phyloP scores from a whole-genome alignment of 2,888 invertebrate species.

The Synergus laeviventris region DNA sequence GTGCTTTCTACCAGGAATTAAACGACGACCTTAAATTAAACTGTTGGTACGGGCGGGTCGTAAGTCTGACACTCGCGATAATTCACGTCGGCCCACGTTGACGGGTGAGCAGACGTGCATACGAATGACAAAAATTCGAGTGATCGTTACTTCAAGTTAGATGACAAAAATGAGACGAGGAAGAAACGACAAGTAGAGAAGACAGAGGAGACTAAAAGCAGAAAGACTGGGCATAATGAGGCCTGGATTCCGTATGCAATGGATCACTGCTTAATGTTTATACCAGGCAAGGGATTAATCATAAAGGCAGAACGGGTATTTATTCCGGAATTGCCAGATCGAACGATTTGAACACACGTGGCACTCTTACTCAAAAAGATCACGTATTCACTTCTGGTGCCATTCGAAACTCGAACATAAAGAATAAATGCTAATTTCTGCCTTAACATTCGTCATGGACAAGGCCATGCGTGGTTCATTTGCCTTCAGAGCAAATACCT shows the following conservation, averaged over 20 bases:
- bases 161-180: slow-evolving; percentile 53
- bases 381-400: slow-evolving; percentile 52
- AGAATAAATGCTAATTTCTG: slow-evolving; percentile 58
- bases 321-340: slow-evolving; percentile 42
- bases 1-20: slow-evolving; percentile 70
- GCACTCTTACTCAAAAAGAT: slow-evolving; percentile 52
- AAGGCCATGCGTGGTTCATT: slow-evolving; percentile 38
- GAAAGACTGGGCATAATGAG: slow-evolving; percentile 30
- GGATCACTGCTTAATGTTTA: slow-evolving; percentile 21
- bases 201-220: slow-evolving; percentile 38
- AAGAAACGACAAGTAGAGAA: slow-evolving; percentile 47
- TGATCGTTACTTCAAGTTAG: slow-evolving; percentile 58
- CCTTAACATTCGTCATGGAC: slow-evolving; percentile 60
- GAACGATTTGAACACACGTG: slow-evolving; percentile 57
- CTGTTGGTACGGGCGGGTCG: slow-evolving; percentile 66
- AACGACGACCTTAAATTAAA: slow-evolving; percentile 73
- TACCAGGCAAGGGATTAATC: slow-evolving; percentile 38
- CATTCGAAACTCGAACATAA: slow-evolving; percentile 50
- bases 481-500: background rate
- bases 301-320: slow-evolving; percentile 40
- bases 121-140: slow-evolving; percentile 71
- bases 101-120: slow-evolving; percentile 65
- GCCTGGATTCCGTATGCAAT: slow-evolving; percentile 41
- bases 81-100: slow-evolving; percentile 70
- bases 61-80: slow-evolving; percentile 70